Percentiles rank a stretch among this genome's conserved stretches.
Evolutionary conservation across 2,113 vertebrate genomes (phyloP).

Genomic region (Brienomyrus longianalis): DNA sequence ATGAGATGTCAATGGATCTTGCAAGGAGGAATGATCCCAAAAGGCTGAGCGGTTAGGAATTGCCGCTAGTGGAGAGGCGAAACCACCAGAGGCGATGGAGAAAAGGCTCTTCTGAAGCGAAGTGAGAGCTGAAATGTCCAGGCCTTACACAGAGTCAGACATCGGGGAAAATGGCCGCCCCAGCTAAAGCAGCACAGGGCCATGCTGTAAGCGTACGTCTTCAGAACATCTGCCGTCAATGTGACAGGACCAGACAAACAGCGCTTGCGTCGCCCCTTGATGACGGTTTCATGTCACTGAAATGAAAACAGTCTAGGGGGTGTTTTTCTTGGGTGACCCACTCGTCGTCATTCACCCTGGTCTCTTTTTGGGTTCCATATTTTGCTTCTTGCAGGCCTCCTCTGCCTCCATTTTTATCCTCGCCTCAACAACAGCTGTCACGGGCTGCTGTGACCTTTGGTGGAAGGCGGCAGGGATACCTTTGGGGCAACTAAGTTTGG

Average conservation of each 20-base stretch:
- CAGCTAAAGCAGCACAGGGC: neutral
- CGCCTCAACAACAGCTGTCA: neutral
- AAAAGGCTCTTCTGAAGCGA: neutral
- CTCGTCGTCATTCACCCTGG: neutral
- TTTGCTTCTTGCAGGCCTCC: neutral
- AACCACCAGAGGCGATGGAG: neutral
- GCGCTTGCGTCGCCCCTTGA: neutral
- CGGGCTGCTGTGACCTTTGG: neutral
- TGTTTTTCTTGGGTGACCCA: neutral
- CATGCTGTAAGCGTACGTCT: neutral
- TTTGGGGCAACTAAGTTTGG: slow-evolving; percentile 6
- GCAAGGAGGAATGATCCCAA: neutral
- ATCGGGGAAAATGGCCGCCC: neutral
- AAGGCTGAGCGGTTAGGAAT: neutral
- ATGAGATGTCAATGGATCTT: neutral
- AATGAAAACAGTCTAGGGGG: neutral
- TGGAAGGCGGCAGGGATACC: neutral
- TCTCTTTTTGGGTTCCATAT: neutral
- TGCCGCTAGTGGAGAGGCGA: neutral
- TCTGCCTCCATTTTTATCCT: neutral
- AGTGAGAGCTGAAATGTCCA: neutral
- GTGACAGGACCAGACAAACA: neutral
- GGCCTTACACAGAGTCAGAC: neutral
- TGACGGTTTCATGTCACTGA: neutral
- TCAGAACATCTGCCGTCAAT: neutral